These are phyloP conservation scores for Pachycephus smyrnensis DNA, from an alignment of 2,888 invertebrate species.

Conservation along the genomic window DNA sequence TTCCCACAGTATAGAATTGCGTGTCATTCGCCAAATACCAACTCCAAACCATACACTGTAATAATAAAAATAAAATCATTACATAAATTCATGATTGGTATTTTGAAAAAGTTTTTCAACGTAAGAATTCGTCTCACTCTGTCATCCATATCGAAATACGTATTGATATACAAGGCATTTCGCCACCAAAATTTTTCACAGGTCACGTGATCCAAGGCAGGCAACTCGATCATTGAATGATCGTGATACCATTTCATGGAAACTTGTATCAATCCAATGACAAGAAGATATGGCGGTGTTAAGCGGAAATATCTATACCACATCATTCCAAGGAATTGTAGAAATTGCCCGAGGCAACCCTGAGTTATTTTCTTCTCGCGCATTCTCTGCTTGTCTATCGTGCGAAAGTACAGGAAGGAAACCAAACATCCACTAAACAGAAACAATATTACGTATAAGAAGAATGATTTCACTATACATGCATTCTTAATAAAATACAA, in stretches of 20 bases:
- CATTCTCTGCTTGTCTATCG: constrained; percentile 71
- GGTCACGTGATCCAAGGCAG: constrained; percentile 77
- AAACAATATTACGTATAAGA: constrained; percentile 36
- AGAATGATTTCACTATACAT: too few species aligned
- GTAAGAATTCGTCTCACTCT: constrained; percentile 57
- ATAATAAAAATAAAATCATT: not conserved
- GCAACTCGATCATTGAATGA: constrained; percentile 80
- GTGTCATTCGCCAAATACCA: constrained; percentile 88
- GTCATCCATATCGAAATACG: constrained; percentile 79
- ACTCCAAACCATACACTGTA: constrained; percentile 83
- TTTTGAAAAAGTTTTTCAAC: constrained; percentile 17
- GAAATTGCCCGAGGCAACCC: constrained; percentile 66
- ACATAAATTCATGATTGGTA: constrained; percentile 4
- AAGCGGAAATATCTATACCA: constrained; percentile 70
- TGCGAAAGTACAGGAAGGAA: constrained; percentile 78
- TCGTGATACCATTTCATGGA: constrained; percentile 79
- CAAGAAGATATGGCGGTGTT: constrained; percentile 85
- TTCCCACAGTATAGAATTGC: constrained; percentile 80
- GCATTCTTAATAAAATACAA: not conserved
- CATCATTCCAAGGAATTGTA: constrained; percentile 70
- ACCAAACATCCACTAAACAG: constrained; percentile 77
- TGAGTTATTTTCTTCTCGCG: constrained; percentile 61
- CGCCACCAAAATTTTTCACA: constrained; percentile 87
- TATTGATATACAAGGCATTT: constrained; percentile 86
- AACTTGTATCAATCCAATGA: constrained; percentile 80